Evolutionary conservation across 2,113 vertebrate species (phyloP).

Genomic region (Lampris incognitus): DNA sequence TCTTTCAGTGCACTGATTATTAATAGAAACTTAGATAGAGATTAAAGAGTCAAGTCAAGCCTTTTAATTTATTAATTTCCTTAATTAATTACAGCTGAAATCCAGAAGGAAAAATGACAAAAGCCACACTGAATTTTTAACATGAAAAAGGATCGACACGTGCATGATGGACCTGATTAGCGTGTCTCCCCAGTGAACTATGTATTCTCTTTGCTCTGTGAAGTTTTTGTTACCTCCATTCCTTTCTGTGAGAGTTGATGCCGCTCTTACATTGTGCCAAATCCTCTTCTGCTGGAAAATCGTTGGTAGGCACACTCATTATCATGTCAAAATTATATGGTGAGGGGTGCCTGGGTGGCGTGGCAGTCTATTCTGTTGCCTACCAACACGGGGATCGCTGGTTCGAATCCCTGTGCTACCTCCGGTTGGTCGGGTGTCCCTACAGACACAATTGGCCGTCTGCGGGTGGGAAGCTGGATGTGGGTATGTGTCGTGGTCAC

Average conservation of each 20-base stretch:
- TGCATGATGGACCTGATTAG: constrained; percentile 59
- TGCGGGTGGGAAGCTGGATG: too few species aligned
- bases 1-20: constrained; percentile 38
- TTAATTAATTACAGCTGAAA: constrained; percentile 63
- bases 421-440: too few species aligned
- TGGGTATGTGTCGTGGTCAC: too few species aligned
- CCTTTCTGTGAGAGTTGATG: constrained; percentile 12
- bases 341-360: neutral
- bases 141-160: constrained; percentile 58
- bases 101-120: constrained; percentile 53
- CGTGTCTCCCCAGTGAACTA: constrained; percentile 63
- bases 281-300: constrained; percentile 47
- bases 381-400: too few species aligned
- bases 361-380: too few species aligned
- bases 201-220: constrained; percentile 69
- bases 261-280: constrained; percentile 39
- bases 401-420: too few species aligned
- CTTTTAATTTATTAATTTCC: constrained; percentile 59
- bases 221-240: constrained; percentile 21
- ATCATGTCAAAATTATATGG: constrained; percentile 51
- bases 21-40: constrained; percentile 62
- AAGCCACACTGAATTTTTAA: constrained; percentile 62
- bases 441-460: too few species aligned
- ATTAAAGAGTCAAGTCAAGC: constrained; percentile 39
- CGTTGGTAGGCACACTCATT: constrained; percentile 53